Conservation (phyloP, 2,113 vertebrate species). For the Coptodon bakossiorum region DNA sequence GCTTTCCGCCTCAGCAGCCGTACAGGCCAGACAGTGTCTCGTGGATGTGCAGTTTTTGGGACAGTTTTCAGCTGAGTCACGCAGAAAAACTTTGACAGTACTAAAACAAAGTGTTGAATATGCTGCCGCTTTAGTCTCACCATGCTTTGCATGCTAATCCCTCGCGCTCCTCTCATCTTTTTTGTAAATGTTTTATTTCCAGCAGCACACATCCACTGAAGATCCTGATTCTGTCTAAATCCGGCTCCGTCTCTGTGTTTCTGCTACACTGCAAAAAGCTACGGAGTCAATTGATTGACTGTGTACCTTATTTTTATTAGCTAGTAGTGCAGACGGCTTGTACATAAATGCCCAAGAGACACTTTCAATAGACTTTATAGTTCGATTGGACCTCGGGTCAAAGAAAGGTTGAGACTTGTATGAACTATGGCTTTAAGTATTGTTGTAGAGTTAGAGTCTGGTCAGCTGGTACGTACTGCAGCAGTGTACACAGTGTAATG, state of each 20-base stretch:
- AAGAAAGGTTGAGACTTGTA: not conserved
- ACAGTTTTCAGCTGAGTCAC: slow-evolving; percentile 12
- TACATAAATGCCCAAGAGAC: not conserved
- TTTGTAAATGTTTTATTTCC: not conserved
- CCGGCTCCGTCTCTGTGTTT: not conserved
- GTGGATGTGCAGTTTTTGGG: not conserved
- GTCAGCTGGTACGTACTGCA: not conserved
- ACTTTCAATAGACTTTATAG: not conserved
- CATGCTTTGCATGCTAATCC: not conserved
- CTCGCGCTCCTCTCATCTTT: not conserved
- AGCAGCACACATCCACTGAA: not conserved
- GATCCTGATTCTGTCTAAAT: not conserved
- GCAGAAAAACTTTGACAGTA: not conserved
- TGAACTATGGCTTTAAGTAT: not conserved
- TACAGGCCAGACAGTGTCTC: not conserved
- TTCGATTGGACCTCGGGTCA: not conserved
- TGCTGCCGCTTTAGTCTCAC: not conserved
- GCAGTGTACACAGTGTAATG: not conserved
- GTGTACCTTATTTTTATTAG: not conserved
- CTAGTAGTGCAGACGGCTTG: not conserved
- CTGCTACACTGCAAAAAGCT: not conserved
- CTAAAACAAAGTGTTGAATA: not conserved
- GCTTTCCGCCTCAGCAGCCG: not conserved
- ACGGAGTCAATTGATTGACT: not conserved
- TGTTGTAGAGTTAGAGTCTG: slow-evolving; percentile 10